phyloP scores from a whole-genome alignment of 2,113 vertebrate genomes.

The Actenoides hombroni region DNA sequence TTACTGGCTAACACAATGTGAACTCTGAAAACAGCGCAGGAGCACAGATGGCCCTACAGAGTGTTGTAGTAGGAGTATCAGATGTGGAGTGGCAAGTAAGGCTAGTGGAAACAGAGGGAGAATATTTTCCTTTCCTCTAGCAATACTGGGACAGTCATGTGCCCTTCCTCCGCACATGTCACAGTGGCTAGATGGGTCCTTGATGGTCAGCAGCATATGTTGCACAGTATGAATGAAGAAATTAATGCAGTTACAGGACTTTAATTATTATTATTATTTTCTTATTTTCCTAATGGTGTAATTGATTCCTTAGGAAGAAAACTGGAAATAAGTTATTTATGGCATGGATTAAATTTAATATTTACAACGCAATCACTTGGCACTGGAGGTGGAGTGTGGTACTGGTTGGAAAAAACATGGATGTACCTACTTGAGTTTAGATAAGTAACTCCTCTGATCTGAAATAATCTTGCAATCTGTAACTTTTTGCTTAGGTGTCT shows the following conservation, averaged over 20 bases:
- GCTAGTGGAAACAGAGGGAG: not conserved
- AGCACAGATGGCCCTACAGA: not conserved
- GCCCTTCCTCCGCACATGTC: not conserved
- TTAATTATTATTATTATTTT: not conserved
- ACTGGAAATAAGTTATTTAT: not conserved
- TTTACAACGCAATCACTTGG: not conserved
- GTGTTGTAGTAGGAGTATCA: rapidly evolving
- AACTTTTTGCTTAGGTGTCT: not conserved
- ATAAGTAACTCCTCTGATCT: not conserved
- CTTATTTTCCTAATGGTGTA: not conserved
- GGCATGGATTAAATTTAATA: not conserved
- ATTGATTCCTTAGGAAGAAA: not conserved
- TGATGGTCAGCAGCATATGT: not conserved
- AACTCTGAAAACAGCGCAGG: not conserved
- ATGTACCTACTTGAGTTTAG: not conserved
- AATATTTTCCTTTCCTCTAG: not conserved
- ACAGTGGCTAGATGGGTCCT: not conserved
- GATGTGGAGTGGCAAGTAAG: not conserved
- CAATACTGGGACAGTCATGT: not conserved
- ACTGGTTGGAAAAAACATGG: not conserved
- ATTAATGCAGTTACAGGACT: not conserved
- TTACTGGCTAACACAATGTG: rapidly evolving
- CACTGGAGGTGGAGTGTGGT: not conserved
- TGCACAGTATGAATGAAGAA: not conserved
- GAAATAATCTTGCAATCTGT: not conserved